Base-by-base conservation (phyloP, 2,113 vertebrate species). In the Grammomys surdaster region DNA sequence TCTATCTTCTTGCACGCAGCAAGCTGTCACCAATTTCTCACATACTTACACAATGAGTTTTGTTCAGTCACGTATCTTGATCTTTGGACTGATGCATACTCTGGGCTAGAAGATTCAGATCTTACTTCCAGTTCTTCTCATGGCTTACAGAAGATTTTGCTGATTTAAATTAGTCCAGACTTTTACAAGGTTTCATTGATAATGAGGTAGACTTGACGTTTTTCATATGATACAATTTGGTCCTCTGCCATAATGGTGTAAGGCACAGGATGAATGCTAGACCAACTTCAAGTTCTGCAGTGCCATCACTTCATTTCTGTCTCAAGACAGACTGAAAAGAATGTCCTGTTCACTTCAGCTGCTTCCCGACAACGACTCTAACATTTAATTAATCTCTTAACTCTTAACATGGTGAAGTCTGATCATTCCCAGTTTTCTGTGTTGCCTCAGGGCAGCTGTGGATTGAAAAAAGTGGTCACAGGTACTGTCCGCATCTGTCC, bases 361-460 rank as follows among this genome's bases (percentile, higher is more conserved):
- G 17, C 33, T 89, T 86, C 73, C 40, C 16, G 73, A 46, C 60
- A 84, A 92, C n/a, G 43, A 82, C 28, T 54, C n/a, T 75, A 43
- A 51, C 48, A 54, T 63, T 92, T 95, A 96, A 91, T 82, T 94
- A 96, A 92, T 91, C 90, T 92, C 85, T 81, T 63, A 73, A 11
- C 22, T 92, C 94, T 90, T 92, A 80, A 92, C 56, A 51, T 87
- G 33, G 19, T 46, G 56, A 46, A 85, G 40, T 86, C 81, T 92
- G 88, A 89, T 95, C 76, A 88, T 60, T 56, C 46, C 69, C 54
- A 82, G 13, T 63, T 82, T 36, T 95, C 40, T 92, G 46, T 84
- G 54, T 58, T 76, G 11, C 73, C 60, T 90, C 56, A 8, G 48
- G 14, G 2, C 46, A 28, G 14, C 73, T 31, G 67, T 73, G 40